These are phyloP conservation scores for Drosophila kambysellisi DNA, from an alignment of 2,888 invertebrate genomes.

Conservation along the genomic window DNA sequence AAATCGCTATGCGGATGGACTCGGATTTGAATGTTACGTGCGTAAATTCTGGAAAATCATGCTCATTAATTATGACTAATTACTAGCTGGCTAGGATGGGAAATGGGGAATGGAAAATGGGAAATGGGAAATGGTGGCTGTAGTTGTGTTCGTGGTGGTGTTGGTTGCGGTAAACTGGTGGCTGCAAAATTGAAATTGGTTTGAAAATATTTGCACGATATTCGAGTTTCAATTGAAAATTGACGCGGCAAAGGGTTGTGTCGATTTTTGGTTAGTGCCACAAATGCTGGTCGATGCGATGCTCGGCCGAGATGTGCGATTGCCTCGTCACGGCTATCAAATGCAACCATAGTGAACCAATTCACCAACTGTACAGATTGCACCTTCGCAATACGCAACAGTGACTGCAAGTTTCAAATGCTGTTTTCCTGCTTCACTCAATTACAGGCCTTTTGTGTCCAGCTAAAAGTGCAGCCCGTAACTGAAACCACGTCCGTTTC, in stretches of 20 bases:
- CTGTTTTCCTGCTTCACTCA: slow-evolving; percentile 67
- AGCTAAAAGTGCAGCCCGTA: slow-evolving; percentile 51
- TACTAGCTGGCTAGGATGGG: not conserved
- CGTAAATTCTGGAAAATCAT: slow-evolving; percentile 58
- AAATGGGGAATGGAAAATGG: not conserved
- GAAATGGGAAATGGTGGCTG: not conserved
- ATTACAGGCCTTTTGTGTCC: slow-evolving; percentile 74
- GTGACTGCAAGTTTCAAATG: slow-evolving; percentile 55
- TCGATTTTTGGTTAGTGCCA: slow-evolving; percentile 31
- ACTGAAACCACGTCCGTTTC: slow-evolving; percentile 69
- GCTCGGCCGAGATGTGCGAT: slow-evolving; percentile 16
- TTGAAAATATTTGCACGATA: slow-evolving; percentile 76
- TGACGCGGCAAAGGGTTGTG: slow-evolving; percentile 41
- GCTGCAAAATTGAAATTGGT: slow-evolving; percentile 75
- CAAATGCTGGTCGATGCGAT: not conserved
- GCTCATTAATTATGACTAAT: slow-evolving; percentile 74
- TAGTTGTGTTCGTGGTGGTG: not conserved
- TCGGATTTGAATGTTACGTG: slow-evolving; percentile 42
- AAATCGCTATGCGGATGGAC: slow-evolving; percentile 37
- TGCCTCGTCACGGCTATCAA: slow-evolving; percentile 51
- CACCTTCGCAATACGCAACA: slow-evolving; percentile 1
- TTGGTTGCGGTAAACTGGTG: slow-evolving; percentile 1
- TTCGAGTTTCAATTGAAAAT: slow-evolving; percentile 75
- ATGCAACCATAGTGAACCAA: slow-evolving; percentile 8
- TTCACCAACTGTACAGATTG: slow-evolving; percentile 12